phyloP scores from a whole-genome alignment of 2,888 invertebrate species.

The Capitulum mitella region DNA sequence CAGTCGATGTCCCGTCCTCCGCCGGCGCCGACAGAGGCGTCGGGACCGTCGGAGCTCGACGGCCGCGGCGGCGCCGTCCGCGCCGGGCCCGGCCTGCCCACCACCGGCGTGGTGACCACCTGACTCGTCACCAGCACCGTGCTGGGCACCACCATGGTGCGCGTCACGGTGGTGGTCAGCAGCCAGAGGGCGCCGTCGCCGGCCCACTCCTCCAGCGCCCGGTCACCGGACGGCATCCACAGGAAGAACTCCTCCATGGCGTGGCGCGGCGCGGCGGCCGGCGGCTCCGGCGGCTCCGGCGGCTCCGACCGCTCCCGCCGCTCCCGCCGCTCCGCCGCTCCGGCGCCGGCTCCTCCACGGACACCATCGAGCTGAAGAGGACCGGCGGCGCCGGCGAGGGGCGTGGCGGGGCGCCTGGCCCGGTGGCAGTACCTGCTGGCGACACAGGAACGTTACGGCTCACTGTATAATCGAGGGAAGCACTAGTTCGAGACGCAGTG shows the following conservation, averaged over 20 bases:
- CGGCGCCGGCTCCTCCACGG: background rate
- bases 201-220: background rate
- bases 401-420: background rate
- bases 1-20: background rate
- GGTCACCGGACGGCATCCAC: constrained; percentile 16
- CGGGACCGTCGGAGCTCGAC: background rate
- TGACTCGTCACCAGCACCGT: background rate
- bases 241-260: constrained; percentile 19
- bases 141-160: background rate
- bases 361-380: background rate
- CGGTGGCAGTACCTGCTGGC: background rate
- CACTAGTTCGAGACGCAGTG: no score
- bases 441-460: background rate
- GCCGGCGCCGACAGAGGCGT: background rate
- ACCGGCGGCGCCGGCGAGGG: background rate
- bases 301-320: background rate
- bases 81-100: background rate
- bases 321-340: background rate
- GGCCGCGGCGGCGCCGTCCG: background rate
- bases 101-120: background rate
- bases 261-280: background rate
- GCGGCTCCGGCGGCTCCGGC: background rate
- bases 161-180: constrained; percentile 17
- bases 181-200: constrained; percentile 10
- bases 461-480: no score